Conservation (phyloP, 23 tunicate species). For the Halocynthia roretzi region DNA sequence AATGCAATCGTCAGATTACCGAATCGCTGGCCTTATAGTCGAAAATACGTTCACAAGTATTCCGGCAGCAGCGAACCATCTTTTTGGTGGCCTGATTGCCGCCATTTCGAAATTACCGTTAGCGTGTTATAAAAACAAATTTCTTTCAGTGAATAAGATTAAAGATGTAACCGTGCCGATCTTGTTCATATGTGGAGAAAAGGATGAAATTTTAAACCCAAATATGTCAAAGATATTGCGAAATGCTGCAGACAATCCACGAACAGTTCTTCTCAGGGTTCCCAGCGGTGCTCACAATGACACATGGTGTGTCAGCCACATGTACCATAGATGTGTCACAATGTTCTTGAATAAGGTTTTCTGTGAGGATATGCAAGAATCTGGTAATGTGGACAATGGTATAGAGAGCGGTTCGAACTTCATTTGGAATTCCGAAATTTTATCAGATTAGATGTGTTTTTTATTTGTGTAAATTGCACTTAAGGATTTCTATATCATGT, state of each 20-base stretch:
- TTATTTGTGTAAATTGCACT: too few relatives aligned
- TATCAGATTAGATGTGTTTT: too few relatives aligned
- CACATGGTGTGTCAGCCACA: conserved; percentile 70
- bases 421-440: too few relatives aligned
- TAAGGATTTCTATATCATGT: too few relatives aligned
- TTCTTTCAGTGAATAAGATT: conserved; percentile 50
- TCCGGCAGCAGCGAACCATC: conserved; percentile 36
- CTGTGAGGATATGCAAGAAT: conserved; percentile 3
- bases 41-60: conserved; percentile 80
- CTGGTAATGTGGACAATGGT: too few relatives aligned
- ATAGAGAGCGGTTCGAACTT: too few relatives aligned
- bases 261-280: conserved; percentile 54
- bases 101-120: conserved; percentile 27
- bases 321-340: conserved; percentile 32
- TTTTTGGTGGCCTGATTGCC: conserved; percentile 25
- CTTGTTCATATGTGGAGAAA: conserved; percentile 54
- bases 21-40: conserved; percentile 75
- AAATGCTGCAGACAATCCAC: conserved; percentile 50
- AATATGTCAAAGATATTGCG: conserved; percentile 36
- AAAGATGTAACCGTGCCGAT: conserved; percentile 43
- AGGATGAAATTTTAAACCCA: conserved; percentile 62
- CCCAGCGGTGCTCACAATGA: conserved; percentile 71
- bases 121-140: conserved; percentile 53
- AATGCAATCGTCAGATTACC: conserved; percentile 39
- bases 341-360: conserved; percentile 46